phyloP scores from a whole-genome alignment of 2,797 vertebrate species.

The Lophius americanus region DNA sequence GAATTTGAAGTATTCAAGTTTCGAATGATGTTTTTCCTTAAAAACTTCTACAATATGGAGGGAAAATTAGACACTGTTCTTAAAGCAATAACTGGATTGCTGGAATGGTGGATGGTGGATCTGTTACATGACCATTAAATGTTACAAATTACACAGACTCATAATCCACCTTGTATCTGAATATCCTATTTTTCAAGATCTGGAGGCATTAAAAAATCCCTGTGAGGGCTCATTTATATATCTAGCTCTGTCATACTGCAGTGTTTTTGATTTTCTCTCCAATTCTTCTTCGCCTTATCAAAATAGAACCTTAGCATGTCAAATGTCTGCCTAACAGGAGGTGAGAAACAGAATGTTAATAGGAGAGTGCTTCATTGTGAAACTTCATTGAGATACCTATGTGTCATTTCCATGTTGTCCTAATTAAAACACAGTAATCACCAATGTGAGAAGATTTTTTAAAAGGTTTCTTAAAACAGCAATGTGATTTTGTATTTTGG shows the following conservation, averaged over 20 bases:
- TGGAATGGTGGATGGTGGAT: background rate
- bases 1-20: background rate
- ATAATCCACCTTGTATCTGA: conserved; percentile 13
- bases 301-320: conserved; percentile 18
- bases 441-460: background rate
- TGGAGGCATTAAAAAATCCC: background rate
- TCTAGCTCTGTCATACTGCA: too few relatives aligned
- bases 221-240: background rate
- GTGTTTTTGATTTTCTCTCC: conserved; percentile 6
- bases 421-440: conserved; percentile 27
- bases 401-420: conserved; percentile 22
- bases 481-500: conserved; percentile 1
- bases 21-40: background rate
- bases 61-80: too few relatives aligned
- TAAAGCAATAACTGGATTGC: too few relatives aligned
- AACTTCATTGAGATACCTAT: background rate
- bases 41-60: background rate
- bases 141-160: background rate
- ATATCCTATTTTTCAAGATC: conserved; percentile 30
- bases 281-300: conserved; percentile 15
- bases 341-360: conserved; percentile 21
- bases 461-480: conserved; percentile 32
- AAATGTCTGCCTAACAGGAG: conserved; percentile 24
- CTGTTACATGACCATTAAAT: background rate
- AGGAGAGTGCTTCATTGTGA: conserved; percentile 16